Conservation (phyloP, 2,888 invertebrate species). For the Papilio elwesi region DNA sequence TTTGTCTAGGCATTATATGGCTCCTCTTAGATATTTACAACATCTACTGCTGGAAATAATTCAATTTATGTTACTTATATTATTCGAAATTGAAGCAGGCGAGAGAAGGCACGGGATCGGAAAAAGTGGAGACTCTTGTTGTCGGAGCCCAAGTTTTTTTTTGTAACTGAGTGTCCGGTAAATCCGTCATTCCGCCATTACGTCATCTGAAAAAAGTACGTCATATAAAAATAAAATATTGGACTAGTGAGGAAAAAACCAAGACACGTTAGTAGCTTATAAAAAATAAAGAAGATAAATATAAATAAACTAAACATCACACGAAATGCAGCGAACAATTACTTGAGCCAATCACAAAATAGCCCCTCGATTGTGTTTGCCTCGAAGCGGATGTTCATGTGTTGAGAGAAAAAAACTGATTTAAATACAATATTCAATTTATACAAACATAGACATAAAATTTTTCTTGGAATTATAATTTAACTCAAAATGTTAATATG, state of each 20-base stretch:
- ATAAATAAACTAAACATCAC: constrained; percentile 38
- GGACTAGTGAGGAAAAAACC: constrained; percentile 11
- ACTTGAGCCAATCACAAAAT: background rate
- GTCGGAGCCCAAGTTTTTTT: too few relatives aligned
- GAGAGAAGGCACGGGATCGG: too few relatives aligned
- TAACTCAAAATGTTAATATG: constrained; percentile 16
- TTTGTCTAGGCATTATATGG: too few relatives aligned
- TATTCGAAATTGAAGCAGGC: too few relatives aligned
- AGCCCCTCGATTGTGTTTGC: background rate
- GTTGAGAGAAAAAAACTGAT: constrained; percentile 33
- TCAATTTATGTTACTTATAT: too few relatives aligned
- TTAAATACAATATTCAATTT: constrained; percentile 41
- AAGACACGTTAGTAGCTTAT: constrained; percentile 27
- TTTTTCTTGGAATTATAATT: constrained; percentile 29
- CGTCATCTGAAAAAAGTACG: constrained; percentile 3
- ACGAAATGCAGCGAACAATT: constrained; percentile 29
- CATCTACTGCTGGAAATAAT: too few relatives aligned
- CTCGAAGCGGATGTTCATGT: constrained; percentile 30
- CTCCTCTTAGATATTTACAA: too few relatives aligned
- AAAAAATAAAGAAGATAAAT: constrained; percentile 33
- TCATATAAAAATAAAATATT: constrained; percentile 23
- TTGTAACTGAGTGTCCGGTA: too few relatives aligned
- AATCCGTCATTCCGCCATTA: too few relatives aligned
- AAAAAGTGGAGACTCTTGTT: too few relatives aligned
- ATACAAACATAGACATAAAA: constrained; percentile 26